Evolutionary conservation across 2,888 invertebrate species (phyloP), one percentile per base, ranked within the genome.

Genomic region (Tribolium freemani): DNA sequence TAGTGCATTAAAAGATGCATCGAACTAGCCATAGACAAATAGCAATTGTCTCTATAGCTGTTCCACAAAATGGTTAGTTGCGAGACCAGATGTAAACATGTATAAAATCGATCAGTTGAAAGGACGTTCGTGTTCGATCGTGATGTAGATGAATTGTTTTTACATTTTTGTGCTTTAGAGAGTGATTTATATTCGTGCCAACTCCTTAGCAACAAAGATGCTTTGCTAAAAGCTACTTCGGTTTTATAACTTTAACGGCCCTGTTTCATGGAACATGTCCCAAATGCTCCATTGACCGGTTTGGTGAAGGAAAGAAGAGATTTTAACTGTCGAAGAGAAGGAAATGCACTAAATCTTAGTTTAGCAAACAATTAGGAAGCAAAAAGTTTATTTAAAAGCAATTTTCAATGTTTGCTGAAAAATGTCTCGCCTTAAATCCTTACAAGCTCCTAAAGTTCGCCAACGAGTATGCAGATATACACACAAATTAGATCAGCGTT

Each of bases 141-240:
- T 26, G 26, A 26, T 21, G 21, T 11, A 48, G 16, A 9, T 51
- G 20, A 51, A 48, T 13, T 51, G 51, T 51, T 51, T 51, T 16
- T 51, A 13, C 20, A 51, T 9, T 4, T 16, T 13, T 11, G 16
- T 20, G 8, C 51, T n/a, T 13, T 13, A 16, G n/a, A 20, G 20
- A 51, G 13, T 51, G 51, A 16, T 51, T 51, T 51, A 51, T 51
- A 20, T 9, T n/a, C n/a, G 5, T 6, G 20, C 16, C 6, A 13
- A 51, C 13, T 20, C 20, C 51, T n/a, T 9, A 51, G 20, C 51
- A 51, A 16, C 20, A 20, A 51, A 20, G 20, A 48, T 48, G 16
- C 16, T 48, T 48, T 16, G 51, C 51, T 51, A 51, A 51, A 51
- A 51, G 51, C 51, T 20, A 51, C 51, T 51, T 51, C n/a, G 3